Evolutionary conservation across 2,888 invertebrate species (phyloP), one percentile per base, ranked within the genome.

Genomic region (Eilema griseolum): DNA sequence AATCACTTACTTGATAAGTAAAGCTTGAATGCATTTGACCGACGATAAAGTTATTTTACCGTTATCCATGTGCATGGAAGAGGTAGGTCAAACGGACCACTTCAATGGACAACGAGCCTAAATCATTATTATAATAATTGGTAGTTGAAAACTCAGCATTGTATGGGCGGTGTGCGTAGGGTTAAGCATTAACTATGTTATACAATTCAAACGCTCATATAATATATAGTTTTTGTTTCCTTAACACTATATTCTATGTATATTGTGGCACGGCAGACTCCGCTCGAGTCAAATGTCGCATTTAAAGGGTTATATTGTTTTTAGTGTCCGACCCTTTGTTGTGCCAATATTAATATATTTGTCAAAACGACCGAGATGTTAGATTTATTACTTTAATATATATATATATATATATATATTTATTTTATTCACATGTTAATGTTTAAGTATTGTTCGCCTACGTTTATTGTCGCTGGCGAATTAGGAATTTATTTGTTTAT

Each of bases 371-470:
- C 75, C 77, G 72, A 75, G 65, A 72, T 76, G 80, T 81, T 75
- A 83, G 61, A 79, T 74, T 72, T 80, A 76, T 79, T 82, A 75
- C 80, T 84, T 86, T 73, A 83, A 83, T 71, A 70, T 56, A 78
- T 63, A 83, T 87, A 87, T 71, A 70, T 56, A 79, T 61, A 82
- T 87, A 86, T 85, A 87, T 87, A 87, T 61, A 52, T 33, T 63
- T 69, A 64, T 89, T 91, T 90, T 88, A 85, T 85, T 85, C 83
- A 83, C 86, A 83, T 84, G 87, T 90, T 89, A 87, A 88, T 85
- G 80, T 81, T 86, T 90, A 89, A 89, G 89, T 85, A 86, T 83
- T 81, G 85, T 83, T 86, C 85, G 80, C 83, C 83, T 83, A 82
- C 82, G 81, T 83, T 83, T 80, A 74, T 77, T 73, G 80, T 80